Evolutionary conservation across 2,888 invertebrate species (phyloP).

Genomic region (Xestobium rufovillosum): DNA sequence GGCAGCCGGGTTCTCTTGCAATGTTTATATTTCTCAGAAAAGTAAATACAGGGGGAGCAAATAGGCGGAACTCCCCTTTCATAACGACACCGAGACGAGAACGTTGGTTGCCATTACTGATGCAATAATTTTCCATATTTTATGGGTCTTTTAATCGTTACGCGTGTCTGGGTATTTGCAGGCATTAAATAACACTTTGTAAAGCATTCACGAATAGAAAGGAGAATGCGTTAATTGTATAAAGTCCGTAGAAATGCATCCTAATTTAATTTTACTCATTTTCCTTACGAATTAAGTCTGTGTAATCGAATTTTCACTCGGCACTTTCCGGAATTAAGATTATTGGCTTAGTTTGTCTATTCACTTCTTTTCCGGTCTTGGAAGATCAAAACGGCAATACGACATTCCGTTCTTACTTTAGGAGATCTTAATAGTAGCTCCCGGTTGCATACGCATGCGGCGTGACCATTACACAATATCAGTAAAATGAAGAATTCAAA

Average conservation of each 20-base stretch:
- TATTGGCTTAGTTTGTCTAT: neutral
- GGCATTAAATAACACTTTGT: slow-evolving; percentile 35
- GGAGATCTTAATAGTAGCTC: too few relatives aligned
- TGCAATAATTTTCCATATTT: slow-evolving; percentile 28
- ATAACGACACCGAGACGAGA: neutral
- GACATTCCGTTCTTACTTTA: too few relatives aligned
- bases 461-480: too few relatives aligned
- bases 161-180: slow-evolving; percentile 33
- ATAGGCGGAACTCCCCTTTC: neutral
- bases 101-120: slow-evolving; percentile 22
- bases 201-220: slow-evolving; percentile 31
- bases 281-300: neutral
- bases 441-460: too few relatives aligned
- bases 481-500: too few relatives aligned
- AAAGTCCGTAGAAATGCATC: neutral
- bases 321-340: neutral
- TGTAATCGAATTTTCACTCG: slow-evolving; percentile 2
- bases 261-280: neutral
- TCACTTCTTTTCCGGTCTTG: too few relatives aligned
- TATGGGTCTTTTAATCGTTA: slow-evolving; percentile 32
- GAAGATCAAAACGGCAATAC: too few relatives aligned
- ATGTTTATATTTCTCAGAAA: slow-evolving; percentile 13
- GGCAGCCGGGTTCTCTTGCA: slow-evolving; percentile 21
- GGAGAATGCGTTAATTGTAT: slow-evolving; percentile 12
- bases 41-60: neutral